Evolutionary conservation across 2,888 invertebrate species (phyloP).

Genomic region (Mimumesa dahlbomi): DNA sequence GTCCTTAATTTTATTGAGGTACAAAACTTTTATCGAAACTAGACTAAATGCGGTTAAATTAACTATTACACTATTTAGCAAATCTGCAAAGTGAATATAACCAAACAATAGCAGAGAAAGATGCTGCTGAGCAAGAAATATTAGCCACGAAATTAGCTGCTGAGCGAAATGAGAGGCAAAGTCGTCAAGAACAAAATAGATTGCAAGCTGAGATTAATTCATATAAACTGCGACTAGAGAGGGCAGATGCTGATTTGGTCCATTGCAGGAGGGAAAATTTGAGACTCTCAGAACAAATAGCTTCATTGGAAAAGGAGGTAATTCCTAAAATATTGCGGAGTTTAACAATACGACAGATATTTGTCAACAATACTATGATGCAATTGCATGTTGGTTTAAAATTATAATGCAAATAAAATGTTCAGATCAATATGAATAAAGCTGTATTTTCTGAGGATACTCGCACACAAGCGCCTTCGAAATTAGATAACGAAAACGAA

Average conservation of each 20-base stretch:
- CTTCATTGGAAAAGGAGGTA: slow-evolving; percentile 91
- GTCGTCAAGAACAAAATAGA: slow-evolving; percentile 88
- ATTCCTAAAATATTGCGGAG: neutral
- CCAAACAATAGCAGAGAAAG: slow-evolving; percentile 89
- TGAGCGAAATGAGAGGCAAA: slow-evolving; percentile 88
- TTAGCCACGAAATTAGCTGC: slow-evolving; percentile 83
- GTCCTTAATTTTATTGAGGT: neutral
- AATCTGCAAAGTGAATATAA: slow-evolving; percentile 89
- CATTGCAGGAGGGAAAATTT: slow-evolving; percentile 91
- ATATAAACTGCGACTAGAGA: slow-evolving; percentile 86
- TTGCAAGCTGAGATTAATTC: slow-evolving; percentile 87
- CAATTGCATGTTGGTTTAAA: too few relatives aligned
- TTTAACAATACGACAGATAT: too few relatives aligned
- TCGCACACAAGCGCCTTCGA: slow-evolving; percentile 55
- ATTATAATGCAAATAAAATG: neutral
- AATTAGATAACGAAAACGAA: slow-evolving; percentile 83
- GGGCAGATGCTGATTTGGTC: slow-evolving; percentile 90
- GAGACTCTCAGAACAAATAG: slow-evolving; percentile 89
- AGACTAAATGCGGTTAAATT: neutral
- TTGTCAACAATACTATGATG: too few relatives aligned
- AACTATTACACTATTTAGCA: slow-evolving; percentile 78
- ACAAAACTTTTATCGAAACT: neutral
- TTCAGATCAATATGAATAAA: slow-evolving; percentile 78
- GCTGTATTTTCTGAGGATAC: slow-evolving; percentile 67
- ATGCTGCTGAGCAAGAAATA: slow-evolving; percentile 90